phyloP scores from a whole-genome alignment of 2,797 vertebrate species.

The Tamandua tetradactyla region DNA sequence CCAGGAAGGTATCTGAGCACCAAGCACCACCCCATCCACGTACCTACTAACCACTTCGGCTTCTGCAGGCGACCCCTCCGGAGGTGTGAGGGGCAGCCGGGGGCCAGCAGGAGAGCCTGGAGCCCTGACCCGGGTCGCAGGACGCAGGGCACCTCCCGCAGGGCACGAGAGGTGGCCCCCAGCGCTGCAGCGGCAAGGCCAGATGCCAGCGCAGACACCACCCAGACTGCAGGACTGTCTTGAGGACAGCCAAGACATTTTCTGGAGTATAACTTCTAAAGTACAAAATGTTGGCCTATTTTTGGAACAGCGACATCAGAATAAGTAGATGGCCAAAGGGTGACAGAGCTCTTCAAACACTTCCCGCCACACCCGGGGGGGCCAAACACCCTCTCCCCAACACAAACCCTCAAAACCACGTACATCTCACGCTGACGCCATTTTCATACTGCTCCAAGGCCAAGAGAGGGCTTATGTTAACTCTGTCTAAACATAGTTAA shows the following conservation, averaged over 20 bases:
- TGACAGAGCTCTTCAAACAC: accelerated
- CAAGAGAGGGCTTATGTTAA: accelerated
- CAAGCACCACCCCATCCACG: accelerated
- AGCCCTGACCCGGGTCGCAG: too few relatives aligned
- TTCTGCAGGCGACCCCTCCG: accelerated
- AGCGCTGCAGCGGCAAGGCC: accelerated
- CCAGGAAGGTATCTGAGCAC: accelerated
- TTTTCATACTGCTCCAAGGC: too few relatives aligned
- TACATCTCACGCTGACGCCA: too few relatives aligned
- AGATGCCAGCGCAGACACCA: accelerated
- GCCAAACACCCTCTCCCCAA: too few relatives aligned
- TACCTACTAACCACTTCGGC: too few relatives aligned
- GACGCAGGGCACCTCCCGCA: too few relatives aligned
- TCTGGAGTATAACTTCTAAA: accelerated
- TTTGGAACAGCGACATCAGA: accelerated
- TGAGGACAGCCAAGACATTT: accelerated
- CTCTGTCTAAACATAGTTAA: accelerated
- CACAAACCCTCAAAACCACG: too few relatives aligned
- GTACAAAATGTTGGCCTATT: too few relatives aligned
- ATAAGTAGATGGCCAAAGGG: accelerated
- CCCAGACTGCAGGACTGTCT: accelerated
- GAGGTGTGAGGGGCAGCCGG: too few relatives aligned
- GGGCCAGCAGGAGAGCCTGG: too few relatives aligned
- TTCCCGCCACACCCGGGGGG: not conserved
- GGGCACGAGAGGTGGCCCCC: too few relatives aligned